Evolutionary conservation across 2,888 invertebrate genomes (phyloP), one percentile per base, ranked within the genome.

Genomic region (Boloria euphrosyne): DNA sequence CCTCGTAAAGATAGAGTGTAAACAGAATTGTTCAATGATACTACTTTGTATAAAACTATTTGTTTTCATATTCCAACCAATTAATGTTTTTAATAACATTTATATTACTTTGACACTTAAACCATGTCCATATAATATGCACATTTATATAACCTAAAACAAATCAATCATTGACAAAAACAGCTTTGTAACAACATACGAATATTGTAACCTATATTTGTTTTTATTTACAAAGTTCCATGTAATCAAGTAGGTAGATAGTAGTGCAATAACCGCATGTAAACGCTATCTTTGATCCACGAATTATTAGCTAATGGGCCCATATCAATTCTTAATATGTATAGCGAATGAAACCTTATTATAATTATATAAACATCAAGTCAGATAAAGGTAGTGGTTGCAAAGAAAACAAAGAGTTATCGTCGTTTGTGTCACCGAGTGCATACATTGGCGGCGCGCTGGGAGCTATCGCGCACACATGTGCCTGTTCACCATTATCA

Each of bases 401-500:
- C 78, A 80, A 84, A 85, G 83, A 86, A 87, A 88, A 89, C 85
- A 89, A 85, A 86, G 83, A 86, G 78, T 82, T 85, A 83, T 80
- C 79, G 76, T 75, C 71, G 73, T 76, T 76, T 78, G 80, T 81
- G 80, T 81, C 76, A 78, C 72, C 55, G 77, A 79, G 78, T 75
- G 78, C 79, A 70, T 54, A 69, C 53, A 67, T 10, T 7, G 52
- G n/a, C 46, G 14, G 27, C 13, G 44, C 18, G 17, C 44, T 10
- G 13, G 47, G 55, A 49, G 49, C 55, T 62, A 18, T 49, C 62
- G 52, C 49, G 61, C 53, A 50, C 60, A 66, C 53, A 60, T 65
- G 72, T 65, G 68, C 70, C 57, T 68, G 68, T 71, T 60, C 51
- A 59, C 70, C 53, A 76, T 78, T 79, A 80, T 80, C 78, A 76